Conservation (phyloP, 2,888 invertebrate genomes). For the Acanthosepion pharaonis region DNA sequence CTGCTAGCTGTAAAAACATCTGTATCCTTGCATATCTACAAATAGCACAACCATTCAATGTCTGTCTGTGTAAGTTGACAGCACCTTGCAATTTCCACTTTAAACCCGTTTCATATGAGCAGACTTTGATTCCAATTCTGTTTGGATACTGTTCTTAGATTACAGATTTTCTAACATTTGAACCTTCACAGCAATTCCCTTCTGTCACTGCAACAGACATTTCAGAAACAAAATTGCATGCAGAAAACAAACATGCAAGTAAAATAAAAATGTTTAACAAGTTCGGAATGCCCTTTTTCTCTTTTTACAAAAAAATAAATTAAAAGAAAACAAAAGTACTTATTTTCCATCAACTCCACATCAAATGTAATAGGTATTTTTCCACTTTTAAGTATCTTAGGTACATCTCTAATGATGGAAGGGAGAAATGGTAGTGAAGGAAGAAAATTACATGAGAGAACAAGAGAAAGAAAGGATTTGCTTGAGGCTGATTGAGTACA, state of each 20-base stretch:
- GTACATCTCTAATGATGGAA: neutral
- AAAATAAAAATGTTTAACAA: neutral
- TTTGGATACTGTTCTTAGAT: neutral
- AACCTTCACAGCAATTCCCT: neutral
- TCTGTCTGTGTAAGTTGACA: neutral
- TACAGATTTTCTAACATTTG: slow-evolving; percentile 33
- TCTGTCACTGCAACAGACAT: neutral
- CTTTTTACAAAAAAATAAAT: neutral
- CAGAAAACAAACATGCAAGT: neutral
- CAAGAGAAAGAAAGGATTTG: neutral
- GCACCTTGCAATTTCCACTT: neutral
- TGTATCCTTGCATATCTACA: neutral
- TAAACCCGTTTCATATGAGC: neutral
- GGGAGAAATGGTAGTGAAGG: neutral
- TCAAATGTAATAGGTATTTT: neutral
- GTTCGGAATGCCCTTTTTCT: neutral
- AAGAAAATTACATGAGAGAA: too few species aligned
- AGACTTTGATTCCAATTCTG: neutral
- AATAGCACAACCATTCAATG: neutral
- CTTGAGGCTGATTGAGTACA: neutral
- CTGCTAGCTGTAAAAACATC: neutral
- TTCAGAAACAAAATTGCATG: slow-evolving; percentile 13
- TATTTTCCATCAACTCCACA: neutral
- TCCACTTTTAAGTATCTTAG: neutral
- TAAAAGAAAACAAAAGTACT: neutral